phyloP scores from a whole-genome alignment of 2,113 vertebrate genomes.

The Petrocephalus microphthalmus region DNA sequence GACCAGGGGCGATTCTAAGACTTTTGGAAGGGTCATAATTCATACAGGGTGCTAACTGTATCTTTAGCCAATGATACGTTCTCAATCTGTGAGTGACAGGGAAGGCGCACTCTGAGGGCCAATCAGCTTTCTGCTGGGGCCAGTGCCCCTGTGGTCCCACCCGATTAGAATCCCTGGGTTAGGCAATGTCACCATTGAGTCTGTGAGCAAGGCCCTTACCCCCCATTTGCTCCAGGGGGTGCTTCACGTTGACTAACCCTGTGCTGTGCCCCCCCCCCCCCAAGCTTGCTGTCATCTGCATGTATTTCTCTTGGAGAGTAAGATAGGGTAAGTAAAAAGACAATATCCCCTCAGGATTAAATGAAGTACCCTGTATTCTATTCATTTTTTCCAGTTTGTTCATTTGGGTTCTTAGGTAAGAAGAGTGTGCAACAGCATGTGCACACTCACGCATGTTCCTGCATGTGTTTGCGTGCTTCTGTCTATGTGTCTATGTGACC shows the following conservation, averaged over 20 bases:
- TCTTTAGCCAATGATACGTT: not conserved
- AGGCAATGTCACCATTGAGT: too few species aligned
- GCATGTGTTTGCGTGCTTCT: not conserved
- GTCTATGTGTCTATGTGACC: not conserved
- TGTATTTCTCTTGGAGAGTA: not conserved
- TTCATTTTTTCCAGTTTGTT: not conserved
- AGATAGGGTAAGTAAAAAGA: not conserved
- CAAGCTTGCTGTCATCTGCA: not conserved
- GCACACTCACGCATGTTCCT: not conserved
- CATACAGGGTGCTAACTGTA: not conserved
- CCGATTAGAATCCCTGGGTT: too few species aligned
- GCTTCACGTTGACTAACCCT: too few species aligned
- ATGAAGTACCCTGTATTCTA: not conserved
- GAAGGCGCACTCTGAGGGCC: not conserved
- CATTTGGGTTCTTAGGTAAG: not conserved
- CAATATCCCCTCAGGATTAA: not conserved
- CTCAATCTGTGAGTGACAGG: not conserved
- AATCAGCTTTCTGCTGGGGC: not conserved
- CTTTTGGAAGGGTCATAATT: not conserved
- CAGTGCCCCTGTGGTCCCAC: not conserved
- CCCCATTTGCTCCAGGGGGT: too few species aligned
- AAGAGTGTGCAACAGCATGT: not conserved
- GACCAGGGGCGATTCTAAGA: not conserved
- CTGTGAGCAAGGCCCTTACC: too few species aligned
- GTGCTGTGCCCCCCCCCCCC: not conserved